Percentiles rank a stretch among this genome's conserved stretches.
phyloP scores from a whole-genome alignment of 2,888 invertebrate species.

The Sphecodes monilicornis region DNA sequence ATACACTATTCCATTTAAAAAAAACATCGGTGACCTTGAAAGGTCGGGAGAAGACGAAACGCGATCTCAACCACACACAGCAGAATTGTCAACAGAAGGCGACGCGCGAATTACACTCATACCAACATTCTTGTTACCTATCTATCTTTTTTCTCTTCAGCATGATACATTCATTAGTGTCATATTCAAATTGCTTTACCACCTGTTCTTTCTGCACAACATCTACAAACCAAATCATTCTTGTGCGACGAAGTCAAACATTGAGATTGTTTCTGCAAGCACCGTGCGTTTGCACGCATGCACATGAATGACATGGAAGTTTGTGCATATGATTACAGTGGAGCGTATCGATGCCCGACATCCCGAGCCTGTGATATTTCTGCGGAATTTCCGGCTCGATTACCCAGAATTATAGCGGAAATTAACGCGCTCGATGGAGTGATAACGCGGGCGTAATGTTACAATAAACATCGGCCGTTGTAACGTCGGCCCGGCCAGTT shows the following conservation, averaged over 20 bases:
- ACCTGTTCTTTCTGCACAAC: no score
- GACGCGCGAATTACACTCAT: no score
- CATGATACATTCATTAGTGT: no score
- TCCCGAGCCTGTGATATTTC: conserved; percentile 28
- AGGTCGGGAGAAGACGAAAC: no score
- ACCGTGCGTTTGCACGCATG: conserved; percentile 22
- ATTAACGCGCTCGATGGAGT: conserved; percentile 42
- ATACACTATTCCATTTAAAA: no score
- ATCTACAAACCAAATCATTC: no score
- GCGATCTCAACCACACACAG: no score
- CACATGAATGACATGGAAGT: conserved; percentile 49
- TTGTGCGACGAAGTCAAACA: conserved; percentile 18
- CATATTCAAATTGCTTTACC: no score
- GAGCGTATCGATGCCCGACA: not conserved
- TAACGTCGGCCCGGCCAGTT: not conserved
- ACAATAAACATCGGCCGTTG: conserved; percentile 35
- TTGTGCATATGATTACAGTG: conserved; percentile 37
- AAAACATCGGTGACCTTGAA: no score
- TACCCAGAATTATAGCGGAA: conserved; percentile 53
- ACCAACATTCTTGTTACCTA: no score
- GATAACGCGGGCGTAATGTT: conserved; percentile 40
- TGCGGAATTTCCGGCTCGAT: conserved; percentile 54
- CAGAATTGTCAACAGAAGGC: no score
- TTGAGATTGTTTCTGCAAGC: conserved; percentile 35
- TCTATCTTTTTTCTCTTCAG: no score